A percentile compares a stretch with the other conserved stretches of the same genome.
Conservation (phyloP, 1,140 invertebrate species). For the Ostrea edulis region DNA sequence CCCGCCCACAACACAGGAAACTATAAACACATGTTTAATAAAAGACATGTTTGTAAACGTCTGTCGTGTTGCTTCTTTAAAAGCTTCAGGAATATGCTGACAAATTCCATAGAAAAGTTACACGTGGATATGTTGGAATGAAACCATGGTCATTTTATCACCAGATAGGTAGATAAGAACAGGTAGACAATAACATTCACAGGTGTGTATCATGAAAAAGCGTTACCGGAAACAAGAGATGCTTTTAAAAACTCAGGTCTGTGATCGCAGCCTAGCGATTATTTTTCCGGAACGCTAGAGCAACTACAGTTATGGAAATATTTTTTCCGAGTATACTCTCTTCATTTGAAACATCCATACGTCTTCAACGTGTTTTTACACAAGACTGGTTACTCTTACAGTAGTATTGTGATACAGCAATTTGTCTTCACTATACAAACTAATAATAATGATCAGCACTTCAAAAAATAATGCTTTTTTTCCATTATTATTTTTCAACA, state of each 20-base stretch:
- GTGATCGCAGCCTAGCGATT: background rate
- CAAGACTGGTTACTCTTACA: too few relatives aligned
- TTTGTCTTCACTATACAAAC: too few relatives aligned
- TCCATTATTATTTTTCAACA: too few relatives aligned
- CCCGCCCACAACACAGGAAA: conserved; percentile 16
- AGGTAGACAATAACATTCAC: background rate
- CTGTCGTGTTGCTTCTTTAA: background rate
- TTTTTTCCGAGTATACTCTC: too few relatives aligned
- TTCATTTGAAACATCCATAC: too few relatives aligned
- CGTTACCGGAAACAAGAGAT: background rate
- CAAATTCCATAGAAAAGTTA: conserved; percentile 2
- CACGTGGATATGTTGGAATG: background rate
- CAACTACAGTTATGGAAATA: too few relatives aligned
- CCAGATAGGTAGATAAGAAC: conserved; percentile 14
- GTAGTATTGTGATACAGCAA: too few relatives aligned
- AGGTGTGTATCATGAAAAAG: background rate
- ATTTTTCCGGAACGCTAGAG: too few relatives aligned
- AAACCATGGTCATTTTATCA: background rate
- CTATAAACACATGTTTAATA: conserved; percentile 38
- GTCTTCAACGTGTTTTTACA: too few relatives aligned
- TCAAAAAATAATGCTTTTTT: too few relatives aligned
- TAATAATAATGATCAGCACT: too few relatives aligned
- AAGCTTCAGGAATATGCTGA: background rate
- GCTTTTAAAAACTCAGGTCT: background rate
- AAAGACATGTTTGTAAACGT: conserved; percentile 6